These are phyloP conservation scores for Fundulus diaphanus DNA, from an alignment of 2,797 vertebrate genomes.

Conservation along the genomic window DNA sequence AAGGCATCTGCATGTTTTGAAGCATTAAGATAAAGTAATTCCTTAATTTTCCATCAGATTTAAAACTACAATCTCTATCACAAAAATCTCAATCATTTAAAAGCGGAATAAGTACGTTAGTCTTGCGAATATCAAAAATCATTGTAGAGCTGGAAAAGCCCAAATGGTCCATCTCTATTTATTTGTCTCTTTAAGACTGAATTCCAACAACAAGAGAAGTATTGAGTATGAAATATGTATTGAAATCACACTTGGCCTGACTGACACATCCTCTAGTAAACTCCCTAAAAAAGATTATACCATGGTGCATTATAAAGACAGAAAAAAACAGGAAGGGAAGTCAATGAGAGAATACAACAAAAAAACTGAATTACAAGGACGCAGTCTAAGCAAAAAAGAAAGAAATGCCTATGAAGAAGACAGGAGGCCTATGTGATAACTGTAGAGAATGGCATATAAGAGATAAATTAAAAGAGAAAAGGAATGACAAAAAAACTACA, in stretches of 20 bases:
- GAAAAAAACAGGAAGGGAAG: background rate
- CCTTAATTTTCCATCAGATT: background rate
- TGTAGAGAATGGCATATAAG: constrained; percentile 35
- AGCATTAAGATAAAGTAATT: background rate
- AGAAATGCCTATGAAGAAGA: background rate
- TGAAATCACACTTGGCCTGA: background rate
- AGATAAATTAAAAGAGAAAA: constrained; percentile 61
- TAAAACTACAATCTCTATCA: background rate
- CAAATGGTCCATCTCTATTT: background rate
- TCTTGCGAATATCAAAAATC: background rate
- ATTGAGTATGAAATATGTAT: no score
- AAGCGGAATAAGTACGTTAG: background rate
- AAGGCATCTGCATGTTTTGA: background rate
- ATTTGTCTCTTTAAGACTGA: background rate
- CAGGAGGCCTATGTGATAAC: constrained; percentile 14
- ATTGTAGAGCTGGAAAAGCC: background rate
- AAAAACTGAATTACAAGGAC: background rate
- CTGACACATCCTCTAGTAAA: background rate
- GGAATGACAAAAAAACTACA: constrained; percentile 49
- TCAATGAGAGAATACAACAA: background rate
- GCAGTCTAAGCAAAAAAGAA: background rate
- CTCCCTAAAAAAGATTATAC: background rate
- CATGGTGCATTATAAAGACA: background rate
- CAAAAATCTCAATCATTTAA: background rate
- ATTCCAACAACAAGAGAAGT: background rate